A percentile compares a stretch with the other conserved stretches of the same genome.
Conservation (phyloP, 2,113 vertebrate genomes). For the Psammodynastes pulverulentus region DNA sequence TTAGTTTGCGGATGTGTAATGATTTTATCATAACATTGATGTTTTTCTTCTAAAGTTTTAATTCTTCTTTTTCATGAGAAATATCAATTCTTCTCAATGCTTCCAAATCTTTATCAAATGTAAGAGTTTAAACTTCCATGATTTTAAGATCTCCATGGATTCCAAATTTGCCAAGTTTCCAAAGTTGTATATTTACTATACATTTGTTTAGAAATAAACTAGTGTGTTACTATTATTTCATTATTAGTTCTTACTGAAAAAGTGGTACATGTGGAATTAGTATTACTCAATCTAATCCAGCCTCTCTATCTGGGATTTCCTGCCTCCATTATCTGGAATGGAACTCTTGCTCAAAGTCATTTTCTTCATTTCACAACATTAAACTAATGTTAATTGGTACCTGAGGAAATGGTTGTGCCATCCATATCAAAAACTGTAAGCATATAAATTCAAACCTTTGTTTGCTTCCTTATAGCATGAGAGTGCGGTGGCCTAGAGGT, state of each 20-base stretch:
- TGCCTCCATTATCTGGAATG: neutral
- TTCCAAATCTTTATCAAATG: neutral
- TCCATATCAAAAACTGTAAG: neutral
- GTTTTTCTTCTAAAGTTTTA: neutral
- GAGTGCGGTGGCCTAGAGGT: too few relatives aligned
- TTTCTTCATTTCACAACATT: neutral
- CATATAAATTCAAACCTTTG: neutral
- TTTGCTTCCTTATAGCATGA: neutral
- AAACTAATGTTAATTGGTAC: neutral
- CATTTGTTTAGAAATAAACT: neutral
- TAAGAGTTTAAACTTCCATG: neutral
- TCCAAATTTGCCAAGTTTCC: neutral
- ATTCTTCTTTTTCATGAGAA: neutral
- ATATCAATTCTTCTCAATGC: neutral
- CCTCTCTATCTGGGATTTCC: neutral
- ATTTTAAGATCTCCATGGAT: neutral
- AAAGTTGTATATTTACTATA: neutral
- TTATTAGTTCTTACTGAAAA: neutral
- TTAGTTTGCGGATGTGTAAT: neutral
- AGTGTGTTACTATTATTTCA: neutral
- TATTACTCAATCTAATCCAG: neutral
- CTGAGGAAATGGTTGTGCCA: neutral
- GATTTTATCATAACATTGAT: neutral
- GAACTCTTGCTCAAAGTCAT: neutral
- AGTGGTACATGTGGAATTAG: neutral